Evolutionary conservation across 2,888 invertebrate species (phyloP), one percentile per base, ranked within the genome.

Genomic region (Trileptium ribeirensis): DNA sequence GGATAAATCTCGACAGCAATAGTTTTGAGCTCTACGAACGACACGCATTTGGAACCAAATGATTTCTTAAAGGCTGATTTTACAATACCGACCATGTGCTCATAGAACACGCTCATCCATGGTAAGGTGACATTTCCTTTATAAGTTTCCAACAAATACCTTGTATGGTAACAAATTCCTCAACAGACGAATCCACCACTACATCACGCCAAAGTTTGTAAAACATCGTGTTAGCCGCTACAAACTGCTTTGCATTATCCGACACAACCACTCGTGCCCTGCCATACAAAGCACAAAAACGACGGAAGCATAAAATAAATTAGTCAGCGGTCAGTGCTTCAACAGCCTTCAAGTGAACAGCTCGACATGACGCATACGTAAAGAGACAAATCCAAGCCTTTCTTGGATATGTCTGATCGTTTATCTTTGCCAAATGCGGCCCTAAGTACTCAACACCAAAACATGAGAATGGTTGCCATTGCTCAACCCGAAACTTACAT

Each of bases 381-480:
- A 70, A 70, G 8, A 70, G 36, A 36, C 70, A 70, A 70, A 70
- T 29, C 70, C 70, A 70, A 36, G n/a, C 70, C 33, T 70, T 70
- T 19, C 36, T 70, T 29, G 31, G 33, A n/a, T n/a, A n/a, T 33
- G 3, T 33, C 15, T 70, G 33, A 70, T 31, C 31, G 70, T 8
- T 15, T 24, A 51, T 15, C n/a, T 36, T 29, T 29, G n/a, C n/a
- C 33, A 70, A 31, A 8, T 15, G 33, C 15, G 70, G 70, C 3
- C 70, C 70, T n/a, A 70, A 70, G 36, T 70, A 70, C 8, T 70
- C 79, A 8, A 78, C n/a, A 3, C 79, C 79, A 29, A 64, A 3
- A 8, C 31, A 24, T 24, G 64, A 19, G 64, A 78, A 78, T 3
- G 79, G 79, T 24, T 24, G 79, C 3, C 51, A 78, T 67, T 67